Evolutionary conservation across 2,888 invertebrate genomes (phyloP).

Genomic region (Muscina levida): DNA sequence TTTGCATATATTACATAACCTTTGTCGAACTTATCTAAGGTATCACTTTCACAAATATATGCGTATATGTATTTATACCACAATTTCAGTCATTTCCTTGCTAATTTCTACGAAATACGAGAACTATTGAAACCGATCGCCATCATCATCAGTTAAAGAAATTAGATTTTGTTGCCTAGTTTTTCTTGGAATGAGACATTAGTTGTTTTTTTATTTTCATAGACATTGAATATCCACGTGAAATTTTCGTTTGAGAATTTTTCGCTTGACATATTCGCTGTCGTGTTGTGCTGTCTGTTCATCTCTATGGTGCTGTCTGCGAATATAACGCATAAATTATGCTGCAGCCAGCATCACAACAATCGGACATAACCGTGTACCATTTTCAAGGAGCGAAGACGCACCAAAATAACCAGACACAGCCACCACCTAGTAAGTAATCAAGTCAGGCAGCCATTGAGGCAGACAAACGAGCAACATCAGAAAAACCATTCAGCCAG

Average conservation of each 20-base stretch:
- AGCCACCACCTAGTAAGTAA: slow-evolving; percentile 26
- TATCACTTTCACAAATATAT: not conserved
- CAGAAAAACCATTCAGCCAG: slow-evolving; percentile 48
- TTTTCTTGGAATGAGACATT: not conserved
- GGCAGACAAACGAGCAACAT: slow-evolving; percentile 43
- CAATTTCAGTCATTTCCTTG: too few species aligned
- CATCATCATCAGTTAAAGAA: not conserved
- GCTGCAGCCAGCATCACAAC: not conserved
- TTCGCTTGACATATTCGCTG: slow-evolving; percentile 50
- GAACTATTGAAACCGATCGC: not conserved
- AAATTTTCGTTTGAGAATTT: slow-evolving; percentile 16
- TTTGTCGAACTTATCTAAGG: not conserved
- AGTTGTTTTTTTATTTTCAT: too few species aligned
- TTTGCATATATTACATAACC: too few species aligned
- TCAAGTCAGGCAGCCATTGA: slow-evolving; percentile 32
- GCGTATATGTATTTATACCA: too few species aligned
- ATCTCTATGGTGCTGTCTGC: slow-evolving; percentile 61
- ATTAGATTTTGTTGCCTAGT: not conserved
- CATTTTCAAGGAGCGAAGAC: not conserved
- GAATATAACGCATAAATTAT: slow-evolving; percentile 67
- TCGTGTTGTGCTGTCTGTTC: slow-evolving; percentile 62
- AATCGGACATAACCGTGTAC: not conserved
- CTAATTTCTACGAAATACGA: slow-evolving; percentile 11
- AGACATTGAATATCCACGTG: slow-evolving; percentile 61
- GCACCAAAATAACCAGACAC: slow-evolving; percentile 38